Base-by-base conservation (phyloP, 2,888 invertebrate genomes). In the Lomographa bimaculata region DNA sequence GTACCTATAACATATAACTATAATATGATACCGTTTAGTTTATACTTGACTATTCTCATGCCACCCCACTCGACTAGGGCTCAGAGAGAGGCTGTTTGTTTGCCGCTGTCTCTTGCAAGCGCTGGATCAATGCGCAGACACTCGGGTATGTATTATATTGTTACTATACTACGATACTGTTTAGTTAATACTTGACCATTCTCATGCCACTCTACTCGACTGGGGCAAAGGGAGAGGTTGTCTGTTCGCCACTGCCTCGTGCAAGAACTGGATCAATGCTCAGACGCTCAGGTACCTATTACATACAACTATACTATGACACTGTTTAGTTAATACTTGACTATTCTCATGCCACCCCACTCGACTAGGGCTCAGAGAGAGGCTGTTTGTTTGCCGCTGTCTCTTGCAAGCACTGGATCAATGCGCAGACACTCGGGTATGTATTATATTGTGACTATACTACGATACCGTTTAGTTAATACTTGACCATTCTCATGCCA, bases 381-480 rank as follows among this genome's bases (percentile, higher is more conserved):
- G 99, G 99, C 99, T 24, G 99, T 81, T 92, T 94, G 64, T 99
- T 99, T 84, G 97, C 95, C 0, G 95, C 94, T 92, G 94, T 94
- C 53, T 98, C 97, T 55, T 99, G 99, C 89, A 14, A 14, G 14
- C 2, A 14, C 2, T 14, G 2, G 14, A 14, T 14, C 14, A 14
- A 14, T 14, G 14, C 4, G 9, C 94, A 94, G 75, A 92, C 93
- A 4, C 7, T 27, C 6, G 3, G 2, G 14, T 14, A 74, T 48
- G 7, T 5, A 14, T 16, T 8, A n/a, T n/a, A n/a, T n/a, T n/a
- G n/a, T n/a, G n/a, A n/a, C n/a, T n/a, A n/a, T n/a, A n/a, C n/a
- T n/a, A n/a, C n/a, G 99, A 99, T 73, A 98, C 98, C 0, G 99
- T 99, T 43, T 99, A 97, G 98, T 98, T 98, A 80, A 91, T 92